phyloP scores from a whole-genome alignment of 2,888 invertebrate genomes.

The Biston betularia region DNA sequence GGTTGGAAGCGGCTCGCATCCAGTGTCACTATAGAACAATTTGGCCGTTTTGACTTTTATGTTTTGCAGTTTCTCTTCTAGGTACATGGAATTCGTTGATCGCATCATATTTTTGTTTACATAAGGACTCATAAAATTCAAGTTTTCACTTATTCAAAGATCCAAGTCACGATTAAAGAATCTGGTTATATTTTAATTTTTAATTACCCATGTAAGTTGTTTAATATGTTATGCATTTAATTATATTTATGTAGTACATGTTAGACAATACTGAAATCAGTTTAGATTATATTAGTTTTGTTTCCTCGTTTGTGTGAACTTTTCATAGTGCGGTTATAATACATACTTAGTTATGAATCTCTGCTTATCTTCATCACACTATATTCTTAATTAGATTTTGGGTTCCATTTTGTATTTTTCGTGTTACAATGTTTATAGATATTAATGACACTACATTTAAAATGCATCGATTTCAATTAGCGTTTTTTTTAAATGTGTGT shows the following conservation, averaged over 20 bases:
- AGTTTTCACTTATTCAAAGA: background rate
- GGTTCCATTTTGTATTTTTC: background rate
- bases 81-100: background rate
- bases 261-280: constrained; percentile 6
- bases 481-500: background rate
- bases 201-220: constrained; percentile 52
- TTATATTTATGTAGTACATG: constrained; percentile 17
- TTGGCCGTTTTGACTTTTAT: no score
- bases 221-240: constrained; percentile 19
- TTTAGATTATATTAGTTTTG: background rate
- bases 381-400: background rate
- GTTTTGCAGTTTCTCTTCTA: no score
- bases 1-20: no score
- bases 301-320: background rate
- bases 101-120: constrained; percentile 7
- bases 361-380: background rate
- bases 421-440: background rate
- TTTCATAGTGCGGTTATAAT: constrained; percentile 1
- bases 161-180: background rate
- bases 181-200: constrained; percentile 1
- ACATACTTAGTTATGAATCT: constrained; percentile 3
- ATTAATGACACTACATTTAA: background rate
- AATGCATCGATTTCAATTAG: background rate
- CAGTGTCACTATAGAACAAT: no score
- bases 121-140: background rate